Percentiles rank a stretch among this genome's conserved stretches.
Conservation (phyloP, 2,113 vertebrate species). For the Ardeotis arabs region DNA sequence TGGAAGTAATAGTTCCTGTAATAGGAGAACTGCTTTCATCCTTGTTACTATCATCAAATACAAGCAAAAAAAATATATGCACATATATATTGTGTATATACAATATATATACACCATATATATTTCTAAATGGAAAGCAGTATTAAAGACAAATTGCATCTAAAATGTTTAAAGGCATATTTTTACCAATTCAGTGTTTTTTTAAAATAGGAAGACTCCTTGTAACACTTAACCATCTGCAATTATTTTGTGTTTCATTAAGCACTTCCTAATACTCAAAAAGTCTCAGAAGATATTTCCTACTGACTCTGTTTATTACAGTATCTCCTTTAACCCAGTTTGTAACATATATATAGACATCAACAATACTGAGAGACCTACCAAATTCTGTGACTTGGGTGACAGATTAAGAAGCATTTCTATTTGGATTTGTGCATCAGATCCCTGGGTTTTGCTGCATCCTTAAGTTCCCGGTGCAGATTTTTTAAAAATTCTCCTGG, state of each 20-base stretch:
- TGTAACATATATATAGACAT: neutral
- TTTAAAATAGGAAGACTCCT: neutral
- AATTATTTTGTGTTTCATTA: neutral
- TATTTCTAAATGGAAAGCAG: neutral
- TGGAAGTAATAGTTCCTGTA: neutral
- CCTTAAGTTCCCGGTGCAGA: fast-evolving
- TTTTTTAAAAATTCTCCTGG: neutral
- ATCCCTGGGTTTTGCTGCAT: neutral
- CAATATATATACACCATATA: neutral
- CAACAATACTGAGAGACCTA: neutral
- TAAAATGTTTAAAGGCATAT: neutral
- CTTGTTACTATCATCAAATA: neutral
- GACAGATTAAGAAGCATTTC: neutral
- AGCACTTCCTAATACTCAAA: neutral
- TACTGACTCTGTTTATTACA: neutral
- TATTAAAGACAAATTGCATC: neutral
- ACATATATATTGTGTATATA: neutral
- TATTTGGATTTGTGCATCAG: neutral
- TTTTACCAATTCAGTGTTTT: neutral
- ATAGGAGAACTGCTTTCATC: neutral
- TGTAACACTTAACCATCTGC: neutral
- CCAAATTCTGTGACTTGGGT: neutral
- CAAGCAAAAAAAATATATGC: neutral
- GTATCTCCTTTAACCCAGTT: neutral
- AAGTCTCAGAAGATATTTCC: neutral